These are phyloP conservation scores for Neopelma chrysocephalum DNA, from an alignment of 2,797 vertebrate species.

Conservation along the genomic window DNA sequence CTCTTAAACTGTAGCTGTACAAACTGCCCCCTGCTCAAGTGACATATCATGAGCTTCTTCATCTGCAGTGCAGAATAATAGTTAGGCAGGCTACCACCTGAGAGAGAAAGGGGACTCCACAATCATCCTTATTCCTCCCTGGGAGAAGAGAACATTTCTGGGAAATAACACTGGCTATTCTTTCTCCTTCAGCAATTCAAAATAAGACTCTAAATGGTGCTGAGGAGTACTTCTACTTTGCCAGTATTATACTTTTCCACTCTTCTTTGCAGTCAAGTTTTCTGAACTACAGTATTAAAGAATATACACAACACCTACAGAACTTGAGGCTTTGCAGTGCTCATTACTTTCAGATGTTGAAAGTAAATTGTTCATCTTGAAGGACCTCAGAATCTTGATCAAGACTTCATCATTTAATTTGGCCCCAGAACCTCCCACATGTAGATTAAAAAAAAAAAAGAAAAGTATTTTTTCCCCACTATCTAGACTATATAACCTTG, in stretches of 20 bases:
- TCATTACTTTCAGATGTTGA: background rate
- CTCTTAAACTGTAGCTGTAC: background rate
- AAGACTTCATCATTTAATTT: background rate
- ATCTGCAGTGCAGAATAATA: background rate
- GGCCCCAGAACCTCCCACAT: background rate
- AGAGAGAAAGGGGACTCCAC: background rate
- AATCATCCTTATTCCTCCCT: background rate
- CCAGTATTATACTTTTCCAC: background rate
- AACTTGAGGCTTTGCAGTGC: background rate
- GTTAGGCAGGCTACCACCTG: background rate
- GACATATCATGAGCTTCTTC: background rate
- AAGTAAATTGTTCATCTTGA: background rate
- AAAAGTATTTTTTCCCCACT: background rate
- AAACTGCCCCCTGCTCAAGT: background rate
- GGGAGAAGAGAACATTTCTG: background rate
- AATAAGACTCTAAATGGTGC: background rate
- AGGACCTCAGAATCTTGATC: background rate
- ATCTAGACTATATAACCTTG: background rate
- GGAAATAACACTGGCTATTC: background rate
- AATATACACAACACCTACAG: background rate
- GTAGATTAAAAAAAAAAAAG: background rate
- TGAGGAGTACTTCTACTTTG: background rate
- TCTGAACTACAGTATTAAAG: background rate
- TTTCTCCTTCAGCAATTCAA: background rate
- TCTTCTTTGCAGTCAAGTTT: background rate